Evolutionary conservation across 2,888 invertebrate species (phyloP).

Genomic region (Ormyrus nitidulus): DNA sequence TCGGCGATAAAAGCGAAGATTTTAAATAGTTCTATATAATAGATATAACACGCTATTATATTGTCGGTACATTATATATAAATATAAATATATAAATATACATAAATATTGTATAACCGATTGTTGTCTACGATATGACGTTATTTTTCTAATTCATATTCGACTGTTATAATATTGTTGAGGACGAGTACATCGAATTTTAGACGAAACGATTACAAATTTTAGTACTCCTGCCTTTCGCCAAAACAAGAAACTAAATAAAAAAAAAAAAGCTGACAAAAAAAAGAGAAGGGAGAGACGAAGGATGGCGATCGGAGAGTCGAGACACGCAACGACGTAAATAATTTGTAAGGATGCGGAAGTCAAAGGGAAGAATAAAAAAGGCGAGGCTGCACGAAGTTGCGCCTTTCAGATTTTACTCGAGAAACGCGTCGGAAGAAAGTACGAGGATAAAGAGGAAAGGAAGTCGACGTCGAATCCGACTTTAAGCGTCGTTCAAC

Average conservation of each 20-base stretch:
- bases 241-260: conserved; percentile 26
- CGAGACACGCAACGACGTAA: conserved; percentile 48
- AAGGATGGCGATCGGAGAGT: conserved; percentile 40
- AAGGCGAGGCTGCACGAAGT: not conserved
- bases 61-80: conserved; percentile 62
- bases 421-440: conserved; percentile 34
- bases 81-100: conserved; percentile 51
- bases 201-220: conserved; percentile 61
- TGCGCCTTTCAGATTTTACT: conserved; percentile 24
- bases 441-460: conserved; percentile 26
- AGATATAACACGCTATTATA: conserved; percentile 50
- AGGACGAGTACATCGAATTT: conserved; percentile 73
- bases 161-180: conserved; percentile 75
- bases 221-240: conserved; percentile 58
- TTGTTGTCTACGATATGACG: conserved; percentile 75
- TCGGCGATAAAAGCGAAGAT: conserved; percentile 42
- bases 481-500: conserved; percentile 44
- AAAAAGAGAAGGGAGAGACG: not conserved
- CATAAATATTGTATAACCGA: conserved; percentile 69
- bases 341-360: conserved; percentile 42
- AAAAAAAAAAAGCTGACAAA: conserved; percentile 16
- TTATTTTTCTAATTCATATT: conserved; percentile 76
- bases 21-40: conserved; percentile 54
- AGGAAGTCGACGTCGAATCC: conserved; percentile 38
- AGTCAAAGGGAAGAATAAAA: not conserved